Conservation (phyloP, 2,113 vertebrate species). For the Microcebus murinus region DNA sequence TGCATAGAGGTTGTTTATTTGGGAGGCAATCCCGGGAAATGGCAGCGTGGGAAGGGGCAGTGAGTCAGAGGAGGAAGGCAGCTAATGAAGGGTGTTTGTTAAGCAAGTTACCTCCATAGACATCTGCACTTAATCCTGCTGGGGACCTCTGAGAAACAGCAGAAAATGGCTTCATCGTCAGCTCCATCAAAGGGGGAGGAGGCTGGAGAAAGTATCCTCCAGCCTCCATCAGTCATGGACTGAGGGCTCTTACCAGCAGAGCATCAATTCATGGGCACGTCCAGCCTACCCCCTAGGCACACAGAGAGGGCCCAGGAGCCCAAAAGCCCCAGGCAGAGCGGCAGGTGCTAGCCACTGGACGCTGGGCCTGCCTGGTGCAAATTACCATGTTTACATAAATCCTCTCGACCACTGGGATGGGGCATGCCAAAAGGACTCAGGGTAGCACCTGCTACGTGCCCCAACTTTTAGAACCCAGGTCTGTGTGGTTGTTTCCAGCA, state of each 20-base stretch:
- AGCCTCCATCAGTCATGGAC: not conserved
- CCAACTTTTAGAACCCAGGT: not conserved
- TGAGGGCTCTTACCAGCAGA: not conserved
- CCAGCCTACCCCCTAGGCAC: not conserved
- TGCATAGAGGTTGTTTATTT: not conserved
- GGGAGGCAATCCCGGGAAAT: not conserved
- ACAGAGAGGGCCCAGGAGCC: not conserved
- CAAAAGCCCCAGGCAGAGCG: not conserved
- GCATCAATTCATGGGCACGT: not conserved
- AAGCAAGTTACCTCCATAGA: not conserved
- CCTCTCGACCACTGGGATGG: not conserved
- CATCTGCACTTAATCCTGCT: not conserved
- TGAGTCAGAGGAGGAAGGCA: not conserved
- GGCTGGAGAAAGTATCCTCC: not conserved
- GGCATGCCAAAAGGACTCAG: too few relatives aligned
- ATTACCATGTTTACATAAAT: not conserved
- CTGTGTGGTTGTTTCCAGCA: not conserved
- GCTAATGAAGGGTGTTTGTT: not conserved
- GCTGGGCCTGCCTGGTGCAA: accelerated
- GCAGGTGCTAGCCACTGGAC: not conserved
- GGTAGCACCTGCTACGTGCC: not conserved
- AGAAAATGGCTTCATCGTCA: not conserved
- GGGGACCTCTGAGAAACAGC: not conserved
- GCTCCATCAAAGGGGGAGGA: not conserved
- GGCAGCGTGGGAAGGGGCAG: not conserved